Evolutionary conservation across 2,113 vertebrate genomes (phyloP).

Genomic region (Epinephelus moara): DNA sequence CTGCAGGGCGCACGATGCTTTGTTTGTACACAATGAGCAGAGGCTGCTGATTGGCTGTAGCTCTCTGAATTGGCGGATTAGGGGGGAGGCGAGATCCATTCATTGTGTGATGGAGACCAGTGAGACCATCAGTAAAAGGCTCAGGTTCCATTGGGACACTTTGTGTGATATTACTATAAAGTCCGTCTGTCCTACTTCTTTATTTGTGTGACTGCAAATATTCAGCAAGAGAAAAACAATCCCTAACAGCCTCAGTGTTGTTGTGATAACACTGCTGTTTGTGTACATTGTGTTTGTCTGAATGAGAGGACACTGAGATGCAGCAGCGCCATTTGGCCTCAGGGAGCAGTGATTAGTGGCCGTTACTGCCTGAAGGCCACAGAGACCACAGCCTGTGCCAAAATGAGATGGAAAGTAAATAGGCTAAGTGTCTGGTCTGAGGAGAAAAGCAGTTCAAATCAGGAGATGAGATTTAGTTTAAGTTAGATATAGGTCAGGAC

Average conservation of each 20-base stretch:
- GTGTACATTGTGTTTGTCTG: background rate
- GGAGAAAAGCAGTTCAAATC: constrained; percentile 10
- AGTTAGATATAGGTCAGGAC: constrained; percentile 24
- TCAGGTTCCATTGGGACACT: background rate
- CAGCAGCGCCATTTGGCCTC: background rate
- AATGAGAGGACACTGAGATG: background rate
- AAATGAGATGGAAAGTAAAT: background rate
- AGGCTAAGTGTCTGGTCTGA: background rate
- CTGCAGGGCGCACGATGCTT: constrained; percentile 24
- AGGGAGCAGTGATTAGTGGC: background rate
- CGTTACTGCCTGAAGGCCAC: background rate
- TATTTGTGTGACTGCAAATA: background rate
- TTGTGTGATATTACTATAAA: background rate
- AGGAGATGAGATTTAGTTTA: constrained; percentile 7
- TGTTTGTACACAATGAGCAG: constrained; percentile 62
- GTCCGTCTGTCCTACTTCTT: background rate
- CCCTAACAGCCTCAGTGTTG: background rate
- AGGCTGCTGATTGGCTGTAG: constrained; percentile 66
- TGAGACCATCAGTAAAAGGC: constrained; percentile 1
- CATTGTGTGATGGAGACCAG: constrained; percentile 13
- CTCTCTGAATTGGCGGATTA: background rate
- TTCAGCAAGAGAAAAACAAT: background rate
- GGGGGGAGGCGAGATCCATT: background rate
- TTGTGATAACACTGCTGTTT: background rate
- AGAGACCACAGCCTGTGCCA: constrained; percentile 3